Evolutionary conservation across 1,140 invertebrate species (phyloP).

Genomic region (Drosophila ogumai): DNA sequence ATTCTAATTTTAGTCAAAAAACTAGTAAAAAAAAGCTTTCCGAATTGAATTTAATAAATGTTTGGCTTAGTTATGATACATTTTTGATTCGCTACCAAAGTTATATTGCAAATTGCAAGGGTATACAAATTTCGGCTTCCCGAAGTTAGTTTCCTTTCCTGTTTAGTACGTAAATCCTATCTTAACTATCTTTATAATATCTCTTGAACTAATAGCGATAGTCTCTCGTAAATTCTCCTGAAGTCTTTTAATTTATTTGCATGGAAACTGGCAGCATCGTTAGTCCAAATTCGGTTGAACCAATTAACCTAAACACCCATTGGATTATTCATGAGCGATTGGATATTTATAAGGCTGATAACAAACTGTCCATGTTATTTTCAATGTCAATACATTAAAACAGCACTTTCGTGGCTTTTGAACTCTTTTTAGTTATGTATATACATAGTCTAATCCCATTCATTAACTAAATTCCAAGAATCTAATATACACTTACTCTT

Average conservation of each 20-base stretch:
- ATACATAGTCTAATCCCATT: neutral
- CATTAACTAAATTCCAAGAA: neutral
- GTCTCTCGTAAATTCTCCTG: neutral
- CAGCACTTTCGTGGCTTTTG: slow-evolving; percentile 2
- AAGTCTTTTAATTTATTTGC: neutral
- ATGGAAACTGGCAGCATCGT: neutral
- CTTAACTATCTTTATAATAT: neutral
- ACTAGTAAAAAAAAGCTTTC: no score
- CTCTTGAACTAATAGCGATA: neutral
- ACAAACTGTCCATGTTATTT: slow-evolving; percentile 12
- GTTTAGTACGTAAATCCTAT: no score
- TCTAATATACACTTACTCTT: neutral
- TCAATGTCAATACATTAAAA: slow-evolving; percentile 33
- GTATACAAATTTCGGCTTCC: no score
- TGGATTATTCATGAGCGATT: slow-evolving; percentile 17
- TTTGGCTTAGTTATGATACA: no score
- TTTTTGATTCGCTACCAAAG: no score
- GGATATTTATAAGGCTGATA: slow-evolving; percentile 22
- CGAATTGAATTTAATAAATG: no score
- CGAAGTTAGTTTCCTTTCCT: no score
- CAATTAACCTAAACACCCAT: slow-evolving; percentile 16
- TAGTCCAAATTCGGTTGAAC: neutral
- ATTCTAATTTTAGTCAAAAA: no score
- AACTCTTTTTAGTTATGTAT: slow-evolving; percentile 3
- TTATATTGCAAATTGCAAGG: no score